Percentiles rank a stretch among this genome's conserved stretches.
phyloP scores from a whole-genome alignment of 2,113 vertebrate genomes.

The Emydocephalus ijimae region DNA sequence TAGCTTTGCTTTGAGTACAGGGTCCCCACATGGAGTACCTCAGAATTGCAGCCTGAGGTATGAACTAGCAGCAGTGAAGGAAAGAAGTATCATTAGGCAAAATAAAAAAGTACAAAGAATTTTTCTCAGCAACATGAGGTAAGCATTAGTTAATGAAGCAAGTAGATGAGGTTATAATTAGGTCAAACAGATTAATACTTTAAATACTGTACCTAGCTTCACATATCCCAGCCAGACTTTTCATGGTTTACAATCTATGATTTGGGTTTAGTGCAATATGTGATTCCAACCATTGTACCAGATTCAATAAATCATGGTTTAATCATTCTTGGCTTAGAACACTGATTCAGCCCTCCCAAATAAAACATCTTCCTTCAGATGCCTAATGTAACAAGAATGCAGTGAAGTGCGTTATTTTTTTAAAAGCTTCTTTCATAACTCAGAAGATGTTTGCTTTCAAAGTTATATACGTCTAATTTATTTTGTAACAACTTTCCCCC shows the following conservation, averaged over 20 bases:
- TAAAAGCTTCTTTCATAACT: background rate
- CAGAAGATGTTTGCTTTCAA: constrained; percentile 26
- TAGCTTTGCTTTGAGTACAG: background rate
- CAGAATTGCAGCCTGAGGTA: background rate
- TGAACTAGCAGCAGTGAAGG: background rate
- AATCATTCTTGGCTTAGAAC: background rate
- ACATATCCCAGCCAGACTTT: background rate
- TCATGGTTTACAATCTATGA: background rate
- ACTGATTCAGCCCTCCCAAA: background rate
- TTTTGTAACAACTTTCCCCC: constrained; percentile 5
- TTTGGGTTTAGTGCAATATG: background rate
- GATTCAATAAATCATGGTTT: background rate
- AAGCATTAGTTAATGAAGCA: background rate
- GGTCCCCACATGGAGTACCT: background rate
- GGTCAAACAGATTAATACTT: background rate
- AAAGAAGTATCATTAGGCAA: background rate
- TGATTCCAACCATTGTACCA: background rate
- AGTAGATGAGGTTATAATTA: background rate
- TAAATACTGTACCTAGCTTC: background rate
- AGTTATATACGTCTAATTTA: constrained; percentile 39
- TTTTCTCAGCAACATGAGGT: background rate
- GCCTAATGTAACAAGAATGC: background rate
- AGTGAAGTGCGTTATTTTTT: background rate
- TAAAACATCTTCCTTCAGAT: background rate
- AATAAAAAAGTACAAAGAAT: background rate